Conservation (phyloP, 1,140 invertebrate genomes). For the Elymnias hypermnestra region DNA sequence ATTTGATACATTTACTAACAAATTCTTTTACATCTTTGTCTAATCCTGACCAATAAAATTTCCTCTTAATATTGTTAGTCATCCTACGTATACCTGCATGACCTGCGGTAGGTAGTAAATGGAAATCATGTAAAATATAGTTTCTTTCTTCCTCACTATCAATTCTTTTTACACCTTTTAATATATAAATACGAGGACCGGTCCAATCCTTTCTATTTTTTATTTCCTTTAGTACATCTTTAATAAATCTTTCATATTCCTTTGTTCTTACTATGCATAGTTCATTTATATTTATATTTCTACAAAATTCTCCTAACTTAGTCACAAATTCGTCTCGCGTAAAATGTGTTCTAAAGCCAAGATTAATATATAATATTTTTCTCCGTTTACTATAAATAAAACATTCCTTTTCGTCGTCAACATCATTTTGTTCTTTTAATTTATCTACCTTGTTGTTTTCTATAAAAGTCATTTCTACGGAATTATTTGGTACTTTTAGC, state of each 20-base stretch:
- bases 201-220: background rate
- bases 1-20: conserved; percentile 7
- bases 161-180: conserved; percentile 14
- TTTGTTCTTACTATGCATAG: too few species aligned
- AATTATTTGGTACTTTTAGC: background rate
- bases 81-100: conserved; percentile 15
- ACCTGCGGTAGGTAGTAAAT: conserved; percentile 14
- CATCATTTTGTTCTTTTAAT: background rate
- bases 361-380: too few species aligned
- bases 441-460: background rate
- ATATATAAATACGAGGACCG: conserved; percentile 8
- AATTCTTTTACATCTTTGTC: conserved; percentile 15
- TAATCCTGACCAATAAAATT: conserved; percentile 18
- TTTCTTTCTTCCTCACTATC: conserved; percentile 3
- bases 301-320: too few species aligned
- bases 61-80: conserved; percentile 19
- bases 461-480: background rate
- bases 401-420: too few species aligned
- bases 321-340: too few species aligned
- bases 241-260: too few species aligned
- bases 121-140: conserved; percentile 19
- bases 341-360: too few species aligned
- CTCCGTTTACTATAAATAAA: too few species aligned
- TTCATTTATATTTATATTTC: too few species aligned
- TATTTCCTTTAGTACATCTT: too few species aligned